Evolutionary conservation across 2,888 invertebrate species (phyloP).

Genomic region (Hedya salicella): DNA sequence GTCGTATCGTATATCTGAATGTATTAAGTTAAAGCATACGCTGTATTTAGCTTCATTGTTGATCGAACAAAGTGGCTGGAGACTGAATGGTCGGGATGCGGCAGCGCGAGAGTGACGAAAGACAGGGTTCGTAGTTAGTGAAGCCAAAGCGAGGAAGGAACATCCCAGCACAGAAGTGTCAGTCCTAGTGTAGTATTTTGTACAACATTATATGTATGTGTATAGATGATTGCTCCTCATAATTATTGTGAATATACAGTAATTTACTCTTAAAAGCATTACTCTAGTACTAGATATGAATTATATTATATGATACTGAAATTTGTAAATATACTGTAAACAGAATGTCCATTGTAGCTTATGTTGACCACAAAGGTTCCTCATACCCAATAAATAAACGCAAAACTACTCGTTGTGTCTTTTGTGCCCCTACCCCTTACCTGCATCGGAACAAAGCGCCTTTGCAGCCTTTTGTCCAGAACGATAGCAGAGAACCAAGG

Average conservation of each 20-base stretch:
- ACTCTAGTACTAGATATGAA: conserved; percentile 77
- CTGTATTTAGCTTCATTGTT: conserved; percentile 81
- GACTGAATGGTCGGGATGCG: conserved; percentile 49
- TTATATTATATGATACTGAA: conserved; percentile 78
- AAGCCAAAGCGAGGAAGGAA: conserved; percentile 57
- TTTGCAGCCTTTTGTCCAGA: conserved; percentile 1
- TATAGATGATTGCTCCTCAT: conserved; percentile 78
- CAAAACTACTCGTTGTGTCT: conserved; percentile 77
- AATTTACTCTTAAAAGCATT: conserved; percentile 76
- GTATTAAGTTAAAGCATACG: conserved; percentile 72
- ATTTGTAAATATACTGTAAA: conserved; percentile 83
- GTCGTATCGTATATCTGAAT: conserved; percentile 59
- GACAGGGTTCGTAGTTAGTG: conserved; percentile 54
- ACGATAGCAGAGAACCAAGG: conserved; percentile 19
- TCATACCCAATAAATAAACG: conserved; percentile 83
- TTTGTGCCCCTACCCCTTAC: conserved; percentile 53
- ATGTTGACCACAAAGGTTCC: conserved; percentile 85
- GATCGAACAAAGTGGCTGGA: conserved; percentile 75
- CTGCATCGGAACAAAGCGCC: conserved; percentile 22
- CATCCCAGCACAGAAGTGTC: conserved; percentile 59
- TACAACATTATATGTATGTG: conserved; percentile 78
- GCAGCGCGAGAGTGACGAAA: conserved; percentile 49
- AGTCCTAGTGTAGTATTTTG: conserved; percentile 76
- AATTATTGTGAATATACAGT: conserved; percentile 83
- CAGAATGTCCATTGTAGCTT: conserved; percentile 84